These are phyloP conservation scores for Cavia porcellus DNA, from an alignment of 2,113 vertebrate species.

Conservation along the genomic window DNA sequence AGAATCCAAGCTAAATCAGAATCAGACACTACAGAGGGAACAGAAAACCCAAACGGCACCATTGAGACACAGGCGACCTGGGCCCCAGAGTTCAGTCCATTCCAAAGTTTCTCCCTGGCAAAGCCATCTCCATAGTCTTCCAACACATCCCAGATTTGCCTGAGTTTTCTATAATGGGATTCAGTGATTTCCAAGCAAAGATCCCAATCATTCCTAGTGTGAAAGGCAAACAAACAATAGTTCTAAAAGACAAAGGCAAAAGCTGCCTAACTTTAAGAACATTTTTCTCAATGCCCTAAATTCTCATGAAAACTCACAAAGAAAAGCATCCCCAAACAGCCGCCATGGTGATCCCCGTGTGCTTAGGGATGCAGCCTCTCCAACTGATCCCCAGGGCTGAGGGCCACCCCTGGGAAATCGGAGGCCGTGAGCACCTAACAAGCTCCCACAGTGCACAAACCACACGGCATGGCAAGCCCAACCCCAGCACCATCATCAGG, in stretches of 20 bases:
- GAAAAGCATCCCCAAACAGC: neutral
- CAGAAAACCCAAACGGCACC: neutral
- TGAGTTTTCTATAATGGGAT: neutral
- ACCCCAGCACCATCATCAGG: neutral
- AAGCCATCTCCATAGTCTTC: neutral
- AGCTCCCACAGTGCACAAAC: neutral
- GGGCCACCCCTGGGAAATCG: rapidly evolving
- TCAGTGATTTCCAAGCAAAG: neutral
- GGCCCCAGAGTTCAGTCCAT: neutral
- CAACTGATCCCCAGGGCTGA: rapidly evolving
- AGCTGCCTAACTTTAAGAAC: neutral
- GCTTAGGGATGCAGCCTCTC: rapidly evolving
- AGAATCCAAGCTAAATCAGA: too few relatives aligned
- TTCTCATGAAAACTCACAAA: neutral
- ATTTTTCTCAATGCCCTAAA: neutral
- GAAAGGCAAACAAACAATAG: neutral
- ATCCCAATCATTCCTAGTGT: neutral
- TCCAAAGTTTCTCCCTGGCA: neutral
- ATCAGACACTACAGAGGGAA: neutral
- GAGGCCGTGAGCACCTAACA: rapidly evolving
- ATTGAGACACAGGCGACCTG: neutral
- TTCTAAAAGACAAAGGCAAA: neutral
- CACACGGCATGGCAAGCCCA: neutral
- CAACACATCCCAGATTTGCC: neutral
- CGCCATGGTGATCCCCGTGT: neutral